Conservation (phyloP, 2,113 vertebrate species). For the Brachyistius frenatus region DNA sequence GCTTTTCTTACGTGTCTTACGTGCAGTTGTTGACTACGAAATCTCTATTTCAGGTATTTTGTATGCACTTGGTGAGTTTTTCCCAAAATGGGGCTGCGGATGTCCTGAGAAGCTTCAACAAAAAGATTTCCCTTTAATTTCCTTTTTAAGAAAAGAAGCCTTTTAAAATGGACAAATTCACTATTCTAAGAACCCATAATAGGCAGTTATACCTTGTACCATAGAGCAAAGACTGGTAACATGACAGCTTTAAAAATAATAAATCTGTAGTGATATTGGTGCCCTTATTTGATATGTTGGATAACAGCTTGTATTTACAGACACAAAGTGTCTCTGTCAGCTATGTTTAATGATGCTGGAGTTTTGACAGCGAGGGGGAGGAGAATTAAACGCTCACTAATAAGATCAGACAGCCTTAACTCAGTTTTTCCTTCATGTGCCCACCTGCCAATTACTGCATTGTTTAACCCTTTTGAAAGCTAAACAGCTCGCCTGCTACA, state of each 20-base stretch:
- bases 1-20: neutral
- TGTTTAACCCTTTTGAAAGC: conserved; percentile 12
- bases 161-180: too few species aligned
- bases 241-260: too few species aligned
- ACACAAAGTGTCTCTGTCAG: conserved; percentile 1
- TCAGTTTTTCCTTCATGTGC: conserved; percentile 5
- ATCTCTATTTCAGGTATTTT: too few species aligned
- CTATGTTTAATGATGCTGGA: conserved; percentile 10
- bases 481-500: conserved; percentile 19
- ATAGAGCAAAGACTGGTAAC: too few species aligned
- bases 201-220: too few species aligned
- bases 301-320: neutral
- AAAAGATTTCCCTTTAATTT: too few species aligned
- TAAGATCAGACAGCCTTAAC: conserved; percentile 21
- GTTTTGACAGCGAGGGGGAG: conserved; percentile 18
- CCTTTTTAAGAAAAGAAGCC: too few species aligned
- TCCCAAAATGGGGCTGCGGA: too few species aligned
- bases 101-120: too few species aligned
- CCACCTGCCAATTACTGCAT: conserved; percentile 31
- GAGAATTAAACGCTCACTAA: conserved; percentile 25
- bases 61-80: too few species aligned
- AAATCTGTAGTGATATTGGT: too few species aligned
- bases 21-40: neutral
- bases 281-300: neutral
- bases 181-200: too few species aligned